These are phyloP conservation scores for Halcyon badia DNA, from an alignment of 2,797 vertebrate genomes.

Conservation along the genomic window DNA sequence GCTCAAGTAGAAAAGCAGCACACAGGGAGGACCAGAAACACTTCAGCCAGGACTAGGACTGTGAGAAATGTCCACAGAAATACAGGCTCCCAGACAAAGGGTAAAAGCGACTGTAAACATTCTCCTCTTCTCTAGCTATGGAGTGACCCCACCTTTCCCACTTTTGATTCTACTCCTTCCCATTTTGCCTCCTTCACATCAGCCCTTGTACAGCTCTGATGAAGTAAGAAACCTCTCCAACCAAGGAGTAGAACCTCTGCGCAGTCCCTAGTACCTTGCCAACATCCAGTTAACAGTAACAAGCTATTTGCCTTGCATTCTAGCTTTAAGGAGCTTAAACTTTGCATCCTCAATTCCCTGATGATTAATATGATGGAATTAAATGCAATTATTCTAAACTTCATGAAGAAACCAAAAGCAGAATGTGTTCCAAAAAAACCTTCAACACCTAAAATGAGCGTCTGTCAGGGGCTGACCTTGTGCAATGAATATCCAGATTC, in stretches of 20 bases:
- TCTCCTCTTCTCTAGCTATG: neutral
- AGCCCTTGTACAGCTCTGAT: neutral
- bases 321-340: neutral
- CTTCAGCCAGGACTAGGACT: neutral
- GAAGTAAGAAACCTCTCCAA: neutral
- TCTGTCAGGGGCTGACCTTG: constrained; percentile 84
- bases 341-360: neutral
- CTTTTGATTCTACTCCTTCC: neutral
- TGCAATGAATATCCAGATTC: constrained; percentile 98
- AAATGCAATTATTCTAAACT: neutral
- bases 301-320: neutral
- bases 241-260: neutral
- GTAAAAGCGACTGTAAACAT: neutral
- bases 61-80: neutral
- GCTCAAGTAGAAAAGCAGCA: neutral
- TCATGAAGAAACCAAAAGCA: neutral
- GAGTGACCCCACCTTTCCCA: neutral
- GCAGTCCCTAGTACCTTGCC: neutral
- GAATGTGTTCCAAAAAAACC: neutral
- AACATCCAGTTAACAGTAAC: neutral
- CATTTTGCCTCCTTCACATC: neutral
- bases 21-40: neutral
- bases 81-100: neutral
- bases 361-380: neutral
- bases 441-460: neutral